phyloP scores from a whole-genome alignment of 2,113 vertebrate species.

The Phainopepla nitens region DNA sequence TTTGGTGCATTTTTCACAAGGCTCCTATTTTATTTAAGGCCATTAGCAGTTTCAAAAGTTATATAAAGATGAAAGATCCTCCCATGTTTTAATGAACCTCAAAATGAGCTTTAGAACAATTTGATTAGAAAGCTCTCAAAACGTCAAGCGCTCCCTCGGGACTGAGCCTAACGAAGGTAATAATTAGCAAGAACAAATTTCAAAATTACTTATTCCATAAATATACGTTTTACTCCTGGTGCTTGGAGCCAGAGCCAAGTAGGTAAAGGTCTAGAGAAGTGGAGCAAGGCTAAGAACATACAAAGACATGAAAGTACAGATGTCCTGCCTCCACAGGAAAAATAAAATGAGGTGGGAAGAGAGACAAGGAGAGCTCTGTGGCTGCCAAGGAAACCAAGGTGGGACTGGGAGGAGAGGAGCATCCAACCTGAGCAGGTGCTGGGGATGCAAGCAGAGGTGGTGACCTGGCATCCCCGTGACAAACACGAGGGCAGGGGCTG shows the following conservation, averaged over 20 bases:
- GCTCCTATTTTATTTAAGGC: slow-evolving; percentile 20
- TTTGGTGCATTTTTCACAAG: background rate
- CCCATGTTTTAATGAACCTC: slow-evolving; percentile 48
- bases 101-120: slow-evolving; percentile 49
- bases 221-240: slow-evolving; percentile 10
- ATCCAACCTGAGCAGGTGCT: background rate
- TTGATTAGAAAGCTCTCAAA: slow-evolving; percentile 54
- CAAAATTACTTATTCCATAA: slow-evolving; percentile 38
- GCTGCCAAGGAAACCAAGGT: background rate
- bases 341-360: background rate
- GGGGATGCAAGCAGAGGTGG: background rate
- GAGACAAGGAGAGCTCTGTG: background rate
- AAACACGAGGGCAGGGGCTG: background rate
- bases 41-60: slow-evolving; percentile 31
- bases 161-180: slow-evolving; percentile 40
- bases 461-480: background rate
- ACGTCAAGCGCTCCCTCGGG: background rate
- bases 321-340: background rate
- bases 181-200: slow-evolving; percentile 59
- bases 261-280: slow-evolving; percentile 23
- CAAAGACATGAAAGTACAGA: background rate
- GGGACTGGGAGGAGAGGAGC: background rate
- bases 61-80: slow-evolving; percentile 51
- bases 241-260: background rate
- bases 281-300: background rate